Conservation (phyloP, 1,140 invertebrate species). For the Ceratosolen fusciceps region DNA sequence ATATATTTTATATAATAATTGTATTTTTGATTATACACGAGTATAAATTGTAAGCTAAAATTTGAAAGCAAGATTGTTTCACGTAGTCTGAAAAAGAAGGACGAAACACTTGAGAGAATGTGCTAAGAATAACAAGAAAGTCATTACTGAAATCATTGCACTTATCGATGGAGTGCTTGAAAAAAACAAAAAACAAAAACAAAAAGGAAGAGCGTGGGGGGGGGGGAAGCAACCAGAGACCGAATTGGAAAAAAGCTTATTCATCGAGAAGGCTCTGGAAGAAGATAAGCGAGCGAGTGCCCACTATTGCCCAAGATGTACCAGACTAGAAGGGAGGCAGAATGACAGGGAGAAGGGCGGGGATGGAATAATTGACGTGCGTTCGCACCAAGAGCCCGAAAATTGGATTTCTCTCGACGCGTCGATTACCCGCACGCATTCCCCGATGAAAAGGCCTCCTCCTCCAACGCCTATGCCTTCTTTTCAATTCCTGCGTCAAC, state of each 20-base stretch:
- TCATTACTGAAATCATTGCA: neutral
- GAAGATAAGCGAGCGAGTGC: neutral
- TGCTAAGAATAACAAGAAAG: neutral
- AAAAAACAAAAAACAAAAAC: neutral
- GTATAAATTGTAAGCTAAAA: too few relatives aligned
- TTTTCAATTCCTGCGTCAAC: slow-evolving; percentile 49
- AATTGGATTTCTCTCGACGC: slow-evolving; percentile 31
- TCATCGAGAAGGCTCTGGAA: neutral
- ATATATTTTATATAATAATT: too few relatives aligned
- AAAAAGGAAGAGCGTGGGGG: too few relatives aligned
- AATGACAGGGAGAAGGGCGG: neutral
- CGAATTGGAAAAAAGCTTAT: neutral
- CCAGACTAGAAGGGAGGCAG: neutral
- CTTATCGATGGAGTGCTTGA: neutral
- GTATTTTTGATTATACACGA: too few relatives aligned
- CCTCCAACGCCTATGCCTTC: neutral
- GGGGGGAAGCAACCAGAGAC: neutral
- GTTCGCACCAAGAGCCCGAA: slow-evolving; percentile 21
- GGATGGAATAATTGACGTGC: slow-evolving; percentile 31
- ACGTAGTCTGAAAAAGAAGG: neutral
- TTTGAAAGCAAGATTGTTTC: neutral
- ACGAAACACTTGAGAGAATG: slow-evolving; percentile 1
- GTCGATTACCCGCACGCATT: slow-evolving; percentile 47
- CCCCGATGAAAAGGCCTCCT: slow-evolving; percentile 47
- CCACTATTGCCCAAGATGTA: too few relatives aligned